Evolutionary conservation across 2,888 invertebrate species (phyloP), one percentile per base, ranked within the genome.

Genomic region (Polydrusus pterygomalis): DNA sequence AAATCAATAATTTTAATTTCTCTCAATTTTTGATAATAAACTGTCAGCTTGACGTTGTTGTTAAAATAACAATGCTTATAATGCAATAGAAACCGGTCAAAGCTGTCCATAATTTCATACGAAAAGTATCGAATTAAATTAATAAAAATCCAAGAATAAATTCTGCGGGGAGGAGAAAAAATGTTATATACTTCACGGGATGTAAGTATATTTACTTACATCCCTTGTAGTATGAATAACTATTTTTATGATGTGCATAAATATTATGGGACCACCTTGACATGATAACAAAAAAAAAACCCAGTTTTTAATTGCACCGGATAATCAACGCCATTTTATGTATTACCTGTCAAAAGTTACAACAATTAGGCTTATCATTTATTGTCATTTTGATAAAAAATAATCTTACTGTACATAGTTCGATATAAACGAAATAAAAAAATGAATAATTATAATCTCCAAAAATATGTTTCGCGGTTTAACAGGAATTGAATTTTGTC

Each of bases 321-420:
- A 43, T 43, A 5, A 17, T 17, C 3, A 17, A 47, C 47, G 47
- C 15, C 17, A 17, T 17, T 47, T 17, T 47, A 18, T n/a, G 9
- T 20, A 63, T 63, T 13, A 38, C 38, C 43, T 63, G 43, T 43
- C 63, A 43, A 34, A 40, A 43, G 10, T 17, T 40, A 20, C n/a
- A 63, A 40, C 17, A 63, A 43, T n/a, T 17, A 17, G 47, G 15
- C 63, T 63, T 63, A 63, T 63, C 63, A 17, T 40, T 18, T 40
- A 17, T 63, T 63, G 63, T 63, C 63, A 63, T 63, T 40, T 20
- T 40, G 43, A 63, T 63, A 63, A 63, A 43, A 25, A 17, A 7
- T 38, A 38, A 63, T 38, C 20, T 40, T 43, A 34, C 34, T 34
- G 34, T 18, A 13, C n/a, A n/a, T 13, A 10, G 38, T 63, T 63